Percentiles rank a stretch among this genome's conserved stretches.
phyloP scores from a whole-genome alignment of 2,113 vertebrate genomes.

The Gavialis gangeticus region DNA sequence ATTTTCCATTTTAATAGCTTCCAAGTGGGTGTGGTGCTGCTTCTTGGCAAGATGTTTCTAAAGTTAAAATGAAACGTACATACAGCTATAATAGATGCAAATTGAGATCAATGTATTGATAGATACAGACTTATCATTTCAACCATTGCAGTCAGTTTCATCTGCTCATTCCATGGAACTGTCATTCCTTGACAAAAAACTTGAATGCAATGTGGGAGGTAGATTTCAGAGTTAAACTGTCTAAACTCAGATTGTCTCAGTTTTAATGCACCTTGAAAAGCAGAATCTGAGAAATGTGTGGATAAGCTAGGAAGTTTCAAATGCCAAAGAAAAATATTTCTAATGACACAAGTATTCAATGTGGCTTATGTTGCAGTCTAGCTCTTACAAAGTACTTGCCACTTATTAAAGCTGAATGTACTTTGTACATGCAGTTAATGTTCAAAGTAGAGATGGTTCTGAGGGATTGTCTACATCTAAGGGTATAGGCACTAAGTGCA shows the following conservation, averaged over 20 bases:
- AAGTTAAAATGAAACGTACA: neutral
- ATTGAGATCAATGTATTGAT: neutral
- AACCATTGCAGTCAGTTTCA: neutral
- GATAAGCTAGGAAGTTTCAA: neutral
- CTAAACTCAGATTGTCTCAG: neutral
- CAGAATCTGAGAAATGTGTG: neutral
- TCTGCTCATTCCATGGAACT: neutral
- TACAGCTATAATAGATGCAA: neutral
- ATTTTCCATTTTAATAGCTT: neutral
- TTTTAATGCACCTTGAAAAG: neutral
- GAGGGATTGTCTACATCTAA: neutral
- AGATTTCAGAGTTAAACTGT: neutral
- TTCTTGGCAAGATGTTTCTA: neutral
- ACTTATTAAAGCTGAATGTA: neutral
- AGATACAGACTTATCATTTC: neutral
- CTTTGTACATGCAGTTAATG: neutral
- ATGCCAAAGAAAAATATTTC: neutral
- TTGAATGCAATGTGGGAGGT: neutral
- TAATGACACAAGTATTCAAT: neutral
- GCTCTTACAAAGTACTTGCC: neutral
- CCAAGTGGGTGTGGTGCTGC: neutral
- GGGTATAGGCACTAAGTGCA: neutral
- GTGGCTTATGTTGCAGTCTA: neutral
- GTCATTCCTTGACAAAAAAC: neutral
- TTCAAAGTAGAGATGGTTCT: neutral